A percentile compares a stretch with the other conserved stretches of the same genome.
These are phyloP conservation scores for Paratilapia polleni DNA, from an alignment of 2,113 vertebrate genomes.

Conservation along the genomic window DNA sequence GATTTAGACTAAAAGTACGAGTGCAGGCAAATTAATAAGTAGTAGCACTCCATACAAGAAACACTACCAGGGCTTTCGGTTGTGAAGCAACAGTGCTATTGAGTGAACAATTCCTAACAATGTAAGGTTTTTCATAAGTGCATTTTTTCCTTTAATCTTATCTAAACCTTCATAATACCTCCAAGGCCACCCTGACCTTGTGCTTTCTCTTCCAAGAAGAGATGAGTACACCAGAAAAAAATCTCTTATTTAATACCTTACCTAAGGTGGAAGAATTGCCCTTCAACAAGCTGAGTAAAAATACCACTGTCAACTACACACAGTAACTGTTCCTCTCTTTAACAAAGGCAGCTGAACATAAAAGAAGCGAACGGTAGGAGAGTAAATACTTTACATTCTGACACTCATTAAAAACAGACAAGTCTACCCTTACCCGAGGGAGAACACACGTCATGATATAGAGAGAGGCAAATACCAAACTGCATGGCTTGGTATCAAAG, in stretches of 20 bases:
- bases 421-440: constrained; percentile 43
- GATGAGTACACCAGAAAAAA: constrained; percentile 2
- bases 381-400: constrained; percentile 74
- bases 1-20: neutral
- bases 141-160: constrained; percentile 24
- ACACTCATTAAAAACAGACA: constrained; percentile 73
- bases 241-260: constrained; percentile 9
- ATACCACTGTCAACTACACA: constrained; percentile 35
- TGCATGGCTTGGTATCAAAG: constrained; percentile 78
- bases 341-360: constrained; percentile 53
- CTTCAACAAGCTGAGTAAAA: constrained; percentile 44
- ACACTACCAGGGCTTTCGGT: neutral
- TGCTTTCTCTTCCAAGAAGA: constrained; percentile 15
- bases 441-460: constrained; percentile 63
- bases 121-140: constrained; percentile 1
- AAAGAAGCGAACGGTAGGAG: constrained; percentile 59
- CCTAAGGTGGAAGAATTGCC: constrained; percentile 29
- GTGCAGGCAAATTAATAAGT: neutral
- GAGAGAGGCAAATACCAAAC: constrained; percentile 76
- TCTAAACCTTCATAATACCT: constrained; percentile 21
- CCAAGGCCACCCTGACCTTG: constrained; percentile 28
- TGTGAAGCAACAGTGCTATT: neutral
- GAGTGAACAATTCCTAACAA: constrained; percentile 17
- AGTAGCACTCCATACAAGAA: neutral
- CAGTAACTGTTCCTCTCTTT: constrained; percentile 21